Conservation (phyloP, 2,113 vertebrate genomes). For the Dasyprocta punctata region DNA sequence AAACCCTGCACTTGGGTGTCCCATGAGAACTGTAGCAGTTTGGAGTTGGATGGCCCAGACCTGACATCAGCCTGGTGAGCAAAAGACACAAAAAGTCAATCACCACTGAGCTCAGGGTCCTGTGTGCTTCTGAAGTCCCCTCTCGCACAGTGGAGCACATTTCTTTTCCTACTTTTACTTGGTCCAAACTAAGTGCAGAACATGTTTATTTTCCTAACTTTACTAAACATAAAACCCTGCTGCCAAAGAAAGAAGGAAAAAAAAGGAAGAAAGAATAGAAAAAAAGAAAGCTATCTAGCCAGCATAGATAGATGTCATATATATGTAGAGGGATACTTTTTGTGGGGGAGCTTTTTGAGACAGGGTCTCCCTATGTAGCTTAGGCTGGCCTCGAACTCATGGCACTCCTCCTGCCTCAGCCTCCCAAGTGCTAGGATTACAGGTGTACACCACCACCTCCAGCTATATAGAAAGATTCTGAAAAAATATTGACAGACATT, state of each 20-base stretch:
- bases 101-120: not conserved
- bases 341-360: not conserved
- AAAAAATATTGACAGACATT: not conserved
- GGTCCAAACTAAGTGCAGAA: too few species aligned
- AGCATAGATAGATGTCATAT: too few species aligned
- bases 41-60: not conserved
- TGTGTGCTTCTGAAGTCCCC: not conserved
- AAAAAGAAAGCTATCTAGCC: too few species aligned
- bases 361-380: not conserved
- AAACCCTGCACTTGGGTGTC: not conserved
- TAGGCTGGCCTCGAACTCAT: not conserved
- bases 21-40: not conserved
- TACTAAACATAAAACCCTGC: too few species aligned
- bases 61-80: not conserved
- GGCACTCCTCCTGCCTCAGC: not conserved
- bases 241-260: too few species aligned
- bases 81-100: not conserved
- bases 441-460: not conserved
- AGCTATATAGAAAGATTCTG: not conserved
- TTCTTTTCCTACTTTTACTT: too few species aligned
- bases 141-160: not conserved
- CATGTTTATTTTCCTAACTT: too few species aligned
- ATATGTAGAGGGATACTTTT: too few species aligned
- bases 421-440: not conserved
- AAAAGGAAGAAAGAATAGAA: too few species aligned